Conservation (phyloP, 2,797 vertebrate genomes). For the Cryptoblepharus egeriae region DNA sequence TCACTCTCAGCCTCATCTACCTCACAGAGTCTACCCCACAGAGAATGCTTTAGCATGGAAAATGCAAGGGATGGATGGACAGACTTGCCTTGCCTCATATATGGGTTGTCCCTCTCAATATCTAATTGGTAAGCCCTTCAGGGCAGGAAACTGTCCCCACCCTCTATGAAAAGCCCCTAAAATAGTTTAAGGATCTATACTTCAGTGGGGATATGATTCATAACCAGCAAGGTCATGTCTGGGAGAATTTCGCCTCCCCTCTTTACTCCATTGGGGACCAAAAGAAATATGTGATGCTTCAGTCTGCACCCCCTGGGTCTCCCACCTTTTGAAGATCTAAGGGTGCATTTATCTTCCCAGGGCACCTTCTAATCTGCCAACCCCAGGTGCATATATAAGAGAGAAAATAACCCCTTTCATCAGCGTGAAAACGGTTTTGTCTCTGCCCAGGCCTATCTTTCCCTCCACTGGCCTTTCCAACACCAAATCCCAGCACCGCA, state of each 20-base stretch:
- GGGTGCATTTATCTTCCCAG: conserved; percentile 3
- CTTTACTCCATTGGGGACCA: too few species aligned
- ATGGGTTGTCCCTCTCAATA: too few species aligned
- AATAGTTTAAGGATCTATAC: neutral
- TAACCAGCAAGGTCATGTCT: too few species aligned
- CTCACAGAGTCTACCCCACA: too few species aligned
- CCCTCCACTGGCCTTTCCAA: neutral
- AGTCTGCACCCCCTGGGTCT: neutral
- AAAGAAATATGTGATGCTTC: too few species aligned
- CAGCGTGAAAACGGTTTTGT: neutral
- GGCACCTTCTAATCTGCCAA: conserved; percentile 6
- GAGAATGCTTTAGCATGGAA: too few species aligned
- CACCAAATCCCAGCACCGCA: neutral
- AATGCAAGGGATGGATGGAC: too few species aligned
- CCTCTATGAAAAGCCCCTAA: too few species aligned
- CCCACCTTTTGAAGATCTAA: conserved; percentile 5
- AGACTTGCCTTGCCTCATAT: too few species aligned
- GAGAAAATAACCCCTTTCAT: neutral
- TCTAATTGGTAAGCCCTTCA: too few species aligned
- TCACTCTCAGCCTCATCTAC: too few species aligned
- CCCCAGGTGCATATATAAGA: neutral
- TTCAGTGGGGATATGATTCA: neutral
- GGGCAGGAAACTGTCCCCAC: too few species aligned
- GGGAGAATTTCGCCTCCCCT: neutral
- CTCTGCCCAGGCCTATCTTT: neutral